Percentiles rank a stretch among this genome's conserved stretches.
Evolutionary conservation across 2,113 vertebrate genomes (phyloP).

Genomic region (Aptenodytes patagonicus): DNA sequence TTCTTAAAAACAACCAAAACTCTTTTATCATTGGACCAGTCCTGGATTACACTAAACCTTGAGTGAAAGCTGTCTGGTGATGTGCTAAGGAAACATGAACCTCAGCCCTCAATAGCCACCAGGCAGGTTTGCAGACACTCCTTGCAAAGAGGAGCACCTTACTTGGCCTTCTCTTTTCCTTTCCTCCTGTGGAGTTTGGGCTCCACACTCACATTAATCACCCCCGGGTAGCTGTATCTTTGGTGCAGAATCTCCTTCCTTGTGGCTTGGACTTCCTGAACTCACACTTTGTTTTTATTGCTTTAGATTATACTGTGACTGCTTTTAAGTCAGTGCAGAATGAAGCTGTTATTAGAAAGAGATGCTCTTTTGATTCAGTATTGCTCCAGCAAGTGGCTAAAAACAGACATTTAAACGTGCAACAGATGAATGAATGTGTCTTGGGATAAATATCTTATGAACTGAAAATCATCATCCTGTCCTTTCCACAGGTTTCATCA

Average conservation of each 20-base stretch:
- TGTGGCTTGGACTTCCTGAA: conserved; percentile 27
- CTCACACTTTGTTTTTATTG: conserved; percentile 45
- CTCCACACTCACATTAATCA: not conserved
- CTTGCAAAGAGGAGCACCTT: not conserved
- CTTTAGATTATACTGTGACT: conserved; percentile 47
- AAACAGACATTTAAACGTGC: conserved; percentile 46
- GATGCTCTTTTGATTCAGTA: conserved; percentile 22
- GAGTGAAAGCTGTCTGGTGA: not conserved
- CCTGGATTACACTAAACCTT: not conserved
- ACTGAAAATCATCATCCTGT: conserved; percentile 52
- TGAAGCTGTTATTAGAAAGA: conserved; percentile 53
- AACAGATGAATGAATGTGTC: conserved; percentile 62
- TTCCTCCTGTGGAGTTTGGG: not conserved
- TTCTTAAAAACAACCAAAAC: not conserved
- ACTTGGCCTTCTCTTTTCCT: not conserved
- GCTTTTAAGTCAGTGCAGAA: conserved; percentile 16
- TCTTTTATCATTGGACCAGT: not conserved
- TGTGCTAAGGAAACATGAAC: not conserved
- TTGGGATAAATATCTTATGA: conserved; percentile 53
- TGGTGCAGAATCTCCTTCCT: not conserved
- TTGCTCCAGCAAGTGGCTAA: conserved; percentile 48
- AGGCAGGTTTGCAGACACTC: not conserved
- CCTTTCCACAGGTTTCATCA: not conserved
- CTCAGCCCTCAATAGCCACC: not conserved
- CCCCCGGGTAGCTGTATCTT: not conserved